phyloP scores from a whole-genome alignment of 2,113 vertebrate species.

The Castor canadensis region DNA sequence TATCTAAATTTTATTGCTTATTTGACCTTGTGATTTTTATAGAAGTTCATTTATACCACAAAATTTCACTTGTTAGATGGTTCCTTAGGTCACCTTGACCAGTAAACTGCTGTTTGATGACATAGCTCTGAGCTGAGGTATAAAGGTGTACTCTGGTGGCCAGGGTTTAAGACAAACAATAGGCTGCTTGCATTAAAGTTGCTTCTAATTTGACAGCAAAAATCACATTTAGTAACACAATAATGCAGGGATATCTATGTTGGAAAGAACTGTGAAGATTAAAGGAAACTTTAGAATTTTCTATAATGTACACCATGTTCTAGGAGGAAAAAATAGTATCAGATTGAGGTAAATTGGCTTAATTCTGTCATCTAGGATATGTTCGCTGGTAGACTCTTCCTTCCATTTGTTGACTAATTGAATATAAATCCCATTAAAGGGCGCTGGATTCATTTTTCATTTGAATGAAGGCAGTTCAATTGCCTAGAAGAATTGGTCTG shows the following conservation, averaged over 20 bases:
- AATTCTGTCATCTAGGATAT: constrained; percentile 30
- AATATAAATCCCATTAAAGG: constrained; percentile 17
- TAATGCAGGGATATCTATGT: neutral
- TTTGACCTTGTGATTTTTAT: neutral
- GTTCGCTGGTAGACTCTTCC: neutral
- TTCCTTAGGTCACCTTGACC: neutral
- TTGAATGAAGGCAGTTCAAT: neutral
- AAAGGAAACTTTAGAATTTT: constrained; percentile 40
- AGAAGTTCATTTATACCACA: neutral
- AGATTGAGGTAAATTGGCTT: constrained; percentile 24
- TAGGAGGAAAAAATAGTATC: constrained; percentile 1
- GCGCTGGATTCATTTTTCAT: neutral
- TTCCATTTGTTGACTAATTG: constrained; percentile 17
- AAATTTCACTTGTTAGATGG: neutral
- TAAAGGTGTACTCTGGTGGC: neutral
- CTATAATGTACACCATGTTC: neutral
- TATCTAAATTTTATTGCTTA: neutral
- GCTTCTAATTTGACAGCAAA: constrained; percentile 54
- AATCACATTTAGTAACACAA: neutral
- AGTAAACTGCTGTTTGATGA: neutral
- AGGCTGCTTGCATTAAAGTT: neutral
- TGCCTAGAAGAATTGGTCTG: neutral
- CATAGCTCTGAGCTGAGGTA: neutral
- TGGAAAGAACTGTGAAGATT: neutral
- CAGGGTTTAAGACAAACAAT: neutral